Evolutionary conservation across 2,797 vertebrate genomes (phyloP).

Genomic region (Halcyon badia): DNA sequence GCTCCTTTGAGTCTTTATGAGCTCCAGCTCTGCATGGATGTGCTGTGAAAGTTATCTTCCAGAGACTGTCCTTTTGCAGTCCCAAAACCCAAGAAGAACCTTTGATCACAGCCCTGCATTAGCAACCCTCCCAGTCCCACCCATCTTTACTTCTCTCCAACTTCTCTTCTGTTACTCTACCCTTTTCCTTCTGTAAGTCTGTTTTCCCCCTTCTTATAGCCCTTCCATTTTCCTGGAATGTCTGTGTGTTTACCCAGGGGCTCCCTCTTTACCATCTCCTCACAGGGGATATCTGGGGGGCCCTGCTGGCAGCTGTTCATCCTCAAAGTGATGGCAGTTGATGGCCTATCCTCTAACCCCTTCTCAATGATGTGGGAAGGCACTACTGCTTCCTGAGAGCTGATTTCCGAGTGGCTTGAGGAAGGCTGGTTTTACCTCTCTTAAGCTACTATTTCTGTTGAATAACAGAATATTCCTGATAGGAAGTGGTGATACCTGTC

Average conservation of each 20-base stretch:
- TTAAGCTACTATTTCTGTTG: neutral
- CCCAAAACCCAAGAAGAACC: neutral
- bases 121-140: neutral
- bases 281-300: neutral
- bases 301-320: accelerated
- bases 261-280: neutral
- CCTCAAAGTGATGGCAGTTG: accelerated
- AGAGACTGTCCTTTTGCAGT: neutral
- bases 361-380: neutral
- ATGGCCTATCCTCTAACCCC: neutral
- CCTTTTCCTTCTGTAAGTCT: neutral
- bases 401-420: neutral
- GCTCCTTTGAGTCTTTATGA: neutral
- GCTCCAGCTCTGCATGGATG: neutral
- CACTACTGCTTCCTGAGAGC: neutral
- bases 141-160: neutral
- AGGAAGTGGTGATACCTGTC: accelerated
- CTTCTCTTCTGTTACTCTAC: neutral
- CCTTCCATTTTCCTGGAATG: neutral
- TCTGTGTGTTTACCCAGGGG: neutral
- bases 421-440: neutral
- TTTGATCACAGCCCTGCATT: neutral
- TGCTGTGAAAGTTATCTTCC: neutral
- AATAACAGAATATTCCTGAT: neutral
- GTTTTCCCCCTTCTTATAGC: neutral